Conservation (phyloP, 2,888 invertebrate species). For the Drosophila peninsularis region DNA sequence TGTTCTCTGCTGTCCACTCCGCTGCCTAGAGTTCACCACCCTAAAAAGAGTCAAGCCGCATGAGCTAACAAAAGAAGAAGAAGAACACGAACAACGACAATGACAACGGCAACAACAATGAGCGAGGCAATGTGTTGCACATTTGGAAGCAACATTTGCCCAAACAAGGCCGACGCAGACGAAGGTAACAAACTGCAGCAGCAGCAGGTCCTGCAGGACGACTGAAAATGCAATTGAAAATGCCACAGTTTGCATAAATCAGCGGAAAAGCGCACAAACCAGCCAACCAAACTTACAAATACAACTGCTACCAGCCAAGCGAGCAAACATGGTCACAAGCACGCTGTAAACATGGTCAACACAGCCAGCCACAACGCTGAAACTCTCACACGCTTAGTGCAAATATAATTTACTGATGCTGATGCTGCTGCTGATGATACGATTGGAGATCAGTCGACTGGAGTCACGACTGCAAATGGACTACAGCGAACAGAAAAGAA, state of each 20-base stretch:
- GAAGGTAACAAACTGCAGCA: slow-evolving; percentile 37
- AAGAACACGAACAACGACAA: slow-evolving; percentile 37
- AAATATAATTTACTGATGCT: slow-evolving; percentile 76
- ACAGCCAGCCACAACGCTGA: slow-evolving; percentile 26
- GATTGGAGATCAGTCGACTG: slow-evolving; percentile 52
- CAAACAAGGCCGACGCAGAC: slow-evolving; percentile 37
- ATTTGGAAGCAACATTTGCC: slow-evolving; percentile 66
- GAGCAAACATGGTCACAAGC: slow-evolving; percentile 63
- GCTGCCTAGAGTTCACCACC: not conserved
- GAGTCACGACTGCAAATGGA: slow-evolving; percentile 7
- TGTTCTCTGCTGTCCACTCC: not conserved
- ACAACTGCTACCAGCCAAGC: slow-evolving; percentile 27
- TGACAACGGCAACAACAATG: too few relatives aligned
- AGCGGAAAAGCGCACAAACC: slow-evolving; percentile 75
- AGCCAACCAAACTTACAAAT: slow-evolving; percentile 28
- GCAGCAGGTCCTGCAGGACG: slow-evolving; percentile 52
- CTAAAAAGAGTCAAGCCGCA: slow-evolving; percentile 22
- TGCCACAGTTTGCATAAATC: slow-evolving; percentile 78
- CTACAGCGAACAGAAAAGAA: too few relatives aligned
- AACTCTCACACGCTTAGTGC: slow-evolving; percentile 41
- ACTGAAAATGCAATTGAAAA: slow-evolving; percentile 75
- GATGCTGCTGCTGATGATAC: too few relatives aligned
- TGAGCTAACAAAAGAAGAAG: slow-evolving; percentile 41
- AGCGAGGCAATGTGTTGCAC: slow-evolving; percentile 74
- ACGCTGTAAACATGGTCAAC: slow-evolving; percentile 67